Conservation (phyloP, 2,888 invertebrate genomes). For the Philereme transversata region DNA sequence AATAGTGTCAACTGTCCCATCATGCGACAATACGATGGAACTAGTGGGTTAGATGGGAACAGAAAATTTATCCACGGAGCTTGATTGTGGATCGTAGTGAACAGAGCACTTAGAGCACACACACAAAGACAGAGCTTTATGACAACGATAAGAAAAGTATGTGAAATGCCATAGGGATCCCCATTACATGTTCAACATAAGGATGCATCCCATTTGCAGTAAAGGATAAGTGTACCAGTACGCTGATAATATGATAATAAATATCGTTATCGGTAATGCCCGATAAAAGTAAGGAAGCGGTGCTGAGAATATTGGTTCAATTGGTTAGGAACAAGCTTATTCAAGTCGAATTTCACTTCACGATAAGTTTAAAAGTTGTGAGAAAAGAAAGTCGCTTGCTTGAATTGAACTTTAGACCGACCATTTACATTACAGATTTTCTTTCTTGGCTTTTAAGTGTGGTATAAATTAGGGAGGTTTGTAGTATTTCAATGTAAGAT, state of each 20-base stretch:
- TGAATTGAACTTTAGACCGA: slow-evolving; percentile 16
- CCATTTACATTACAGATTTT: slow-evolving; percentile 8
- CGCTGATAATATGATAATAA: slow-evolving; percentile 17
- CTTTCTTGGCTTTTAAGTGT: not conserved
- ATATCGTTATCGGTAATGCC: slow-evolving; percentile 21
- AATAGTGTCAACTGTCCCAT: too few species aligned
- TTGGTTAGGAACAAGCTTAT: slow-evolving; percentile 27
- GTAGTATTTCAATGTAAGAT: too few species aligned
- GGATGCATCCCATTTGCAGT: slow-evolving; percentile 75
- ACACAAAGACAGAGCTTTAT: too few species aligned
- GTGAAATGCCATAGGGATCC: slow-evolving; percentile 12
- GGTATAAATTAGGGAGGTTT: too few species aligned
- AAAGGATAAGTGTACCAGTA: slow-evolving; percentile 43
- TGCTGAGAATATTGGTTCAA: slow-evolving; percentile 18
- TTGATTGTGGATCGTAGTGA: too few species aligned
- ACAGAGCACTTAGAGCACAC: too few species aligned
- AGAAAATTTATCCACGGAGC: too few species aligned
- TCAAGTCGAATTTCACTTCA: slow-evolving; percentile 26
- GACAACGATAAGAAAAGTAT: too few species aligned
- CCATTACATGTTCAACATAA: slow-evolving; percentile 47
- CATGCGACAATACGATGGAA: too few species aligned
- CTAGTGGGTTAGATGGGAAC: too few species aligned
- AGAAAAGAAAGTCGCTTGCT: slow-evolving; percentile 8
- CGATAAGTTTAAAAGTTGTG: slow-evolving; percentile 22
- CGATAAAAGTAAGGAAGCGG: slow-evolving; percentile 23